phyloP scores from a whole-genome alignment of 1,140 invertebrate species.

The Tetragonula clypearis region DNA sequence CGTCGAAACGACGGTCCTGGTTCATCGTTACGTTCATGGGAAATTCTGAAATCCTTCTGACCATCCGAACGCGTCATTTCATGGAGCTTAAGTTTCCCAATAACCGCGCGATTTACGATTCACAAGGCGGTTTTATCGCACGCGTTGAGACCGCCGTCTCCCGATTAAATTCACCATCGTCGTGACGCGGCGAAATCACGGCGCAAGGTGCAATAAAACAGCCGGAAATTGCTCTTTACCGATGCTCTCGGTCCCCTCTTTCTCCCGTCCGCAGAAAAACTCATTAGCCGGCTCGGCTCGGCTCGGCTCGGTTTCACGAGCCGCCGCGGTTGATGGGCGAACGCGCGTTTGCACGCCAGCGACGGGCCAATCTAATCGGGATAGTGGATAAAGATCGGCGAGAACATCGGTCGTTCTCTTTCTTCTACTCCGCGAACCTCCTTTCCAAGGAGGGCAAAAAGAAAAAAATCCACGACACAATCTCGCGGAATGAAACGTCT shows the following conservation, averaged over 20 bases:
- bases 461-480: neutral
- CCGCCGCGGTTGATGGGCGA: no score
- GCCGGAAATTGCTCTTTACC: constrained; percentile 33
- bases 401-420: neutral
- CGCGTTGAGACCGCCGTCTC: neutral
- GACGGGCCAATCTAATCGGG: neutral
- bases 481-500: constrained; percentile 17
- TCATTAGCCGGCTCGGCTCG: constrained; percentile 19
- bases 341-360: neutral
- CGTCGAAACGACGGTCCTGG: neutral
- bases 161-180: neutral
- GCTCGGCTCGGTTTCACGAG: neutral
- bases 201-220: constrained; percentile 39
- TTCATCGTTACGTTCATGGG: neutral
- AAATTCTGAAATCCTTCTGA: constrained; percentile 4
- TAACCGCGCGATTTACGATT: constrained; percentile 31
- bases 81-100: constrained; percentile 5
- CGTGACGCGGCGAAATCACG: neutral
- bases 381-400: neutral
- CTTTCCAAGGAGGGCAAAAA: neutral
- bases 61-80: neutral
- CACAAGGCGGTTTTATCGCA: constrained; percentile 18
- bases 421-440: neutral
- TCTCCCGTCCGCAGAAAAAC: constrained; percentile 22
- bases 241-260: neutral